Percentiles rank a stretch among this genome's conserved stretches.
phyloP scores from a whole-genome alignment of 2,797 vertebrate genomes.

The Hemitrygon akajei region DNA sequence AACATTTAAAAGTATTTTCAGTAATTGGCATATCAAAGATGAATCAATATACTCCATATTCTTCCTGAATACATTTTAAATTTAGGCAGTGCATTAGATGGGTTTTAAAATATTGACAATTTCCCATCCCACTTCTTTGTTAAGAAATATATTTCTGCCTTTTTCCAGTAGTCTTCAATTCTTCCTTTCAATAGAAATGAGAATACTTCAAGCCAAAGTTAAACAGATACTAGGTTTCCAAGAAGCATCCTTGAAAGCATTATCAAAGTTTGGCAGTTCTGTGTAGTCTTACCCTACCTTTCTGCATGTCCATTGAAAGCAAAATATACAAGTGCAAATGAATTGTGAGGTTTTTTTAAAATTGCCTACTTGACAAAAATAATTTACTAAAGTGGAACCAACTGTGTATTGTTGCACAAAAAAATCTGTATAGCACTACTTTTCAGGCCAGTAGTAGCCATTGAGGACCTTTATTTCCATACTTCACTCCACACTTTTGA shows the following conservation, averaged over 20 bases:
- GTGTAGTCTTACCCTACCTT: background rate
- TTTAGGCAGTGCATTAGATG: background rate
- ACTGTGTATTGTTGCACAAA: conserved; percentile 59
- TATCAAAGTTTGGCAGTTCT: background rate
- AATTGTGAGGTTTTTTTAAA: background rate
- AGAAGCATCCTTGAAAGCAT: background rate
- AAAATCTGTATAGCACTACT: conserved; percentile 78
- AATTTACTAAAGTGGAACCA: conserved; percentile 33
- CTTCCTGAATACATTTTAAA: background rate
- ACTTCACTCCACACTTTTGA: conserved; percentile 75
- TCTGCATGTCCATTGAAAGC: background rate
- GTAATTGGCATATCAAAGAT: background rate
- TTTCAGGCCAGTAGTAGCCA: conserved; percentile 83
- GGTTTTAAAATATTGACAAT: background rate
- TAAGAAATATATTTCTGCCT: background rate
- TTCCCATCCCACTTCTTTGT: background rate
- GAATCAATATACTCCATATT: background rate
- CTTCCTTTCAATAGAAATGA: background rate
- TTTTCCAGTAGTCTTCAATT: background rate
- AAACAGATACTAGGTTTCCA: background rate
- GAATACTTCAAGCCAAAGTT: background rate
- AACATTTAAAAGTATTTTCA: background rate
- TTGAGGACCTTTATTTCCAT: conserved; percentile 68
- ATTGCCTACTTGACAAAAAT: conserved; percentile 39
- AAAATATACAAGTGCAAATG: conserved; percentile 19